Percentiles rank a stretch among this genome's conserved stretches.
These are phyloP conservation scores for Anser cygnoides DNA, from an alignment of 2,113 vertebrate species.

Conservation along the genomic window DNA sequence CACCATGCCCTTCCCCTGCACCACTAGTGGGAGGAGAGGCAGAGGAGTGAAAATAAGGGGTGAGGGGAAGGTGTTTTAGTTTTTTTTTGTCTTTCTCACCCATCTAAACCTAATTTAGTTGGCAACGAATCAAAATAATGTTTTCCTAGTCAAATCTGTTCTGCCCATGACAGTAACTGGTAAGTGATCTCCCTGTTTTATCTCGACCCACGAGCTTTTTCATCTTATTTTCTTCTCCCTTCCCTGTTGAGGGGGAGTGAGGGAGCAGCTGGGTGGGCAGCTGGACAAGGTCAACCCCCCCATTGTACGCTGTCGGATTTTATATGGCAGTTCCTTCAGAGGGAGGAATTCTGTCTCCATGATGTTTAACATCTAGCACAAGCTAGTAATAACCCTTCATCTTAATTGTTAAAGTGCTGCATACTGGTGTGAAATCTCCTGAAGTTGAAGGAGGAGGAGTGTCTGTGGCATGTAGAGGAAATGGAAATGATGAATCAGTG, in stretches of 20 bases:
- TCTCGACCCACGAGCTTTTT: neutral
- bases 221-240: neutral
- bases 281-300: accelerated
- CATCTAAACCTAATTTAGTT: neutral
- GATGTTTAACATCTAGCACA: neutral
- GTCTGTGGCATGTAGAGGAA: neutral
- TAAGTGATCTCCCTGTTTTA: neutral
- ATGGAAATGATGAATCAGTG: neutral
- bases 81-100: neutral
- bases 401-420: neutral
- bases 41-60: neutral
- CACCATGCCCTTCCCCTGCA: accelerated
- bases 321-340: neutral
- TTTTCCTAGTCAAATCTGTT: neutral
- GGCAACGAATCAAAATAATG: neutral
- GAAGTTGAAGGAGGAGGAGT: neutral
- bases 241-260: neutral
- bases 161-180: neutral
- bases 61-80: neutral
- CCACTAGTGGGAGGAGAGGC: neutral
- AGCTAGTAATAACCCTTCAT: neutral
- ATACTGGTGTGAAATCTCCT: neutral
- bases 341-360: neutral
- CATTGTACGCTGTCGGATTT: neutral
- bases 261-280: neutral